A percentile compares a stretch with the other conserved stretches of the same genome.
These are phyloP conservation scores for Podabrus alpinus DNA, from an alignment of 2,888 invertebrate species.

Conservation along the genomic window DNA sequence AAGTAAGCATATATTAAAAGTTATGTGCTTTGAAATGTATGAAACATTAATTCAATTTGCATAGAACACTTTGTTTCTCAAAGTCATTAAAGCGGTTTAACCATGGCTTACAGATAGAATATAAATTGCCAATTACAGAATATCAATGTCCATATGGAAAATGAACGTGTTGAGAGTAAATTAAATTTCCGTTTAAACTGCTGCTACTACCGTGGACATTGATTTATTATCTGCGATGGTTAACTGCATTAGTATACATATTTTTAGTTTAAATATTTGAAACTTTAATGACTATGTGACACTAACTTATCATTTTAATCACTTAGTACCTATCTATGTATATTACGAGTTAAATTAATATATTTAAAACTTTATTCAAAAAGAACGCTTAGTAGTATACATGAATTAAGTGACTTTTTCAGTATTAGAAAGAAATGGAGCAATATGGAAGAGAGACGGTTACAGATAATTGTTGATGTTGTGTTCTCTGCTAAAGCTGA, in stretches of 20 bases:
- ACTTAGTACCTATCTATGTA: not conserved
- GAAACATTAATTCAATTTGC: constrained; percentile 34
- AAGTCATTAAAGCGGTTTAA: constrained; percentile 31
- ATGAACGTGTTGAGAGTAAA: constrained; percentile 47
- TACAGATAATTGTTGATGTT: too few species aligned
- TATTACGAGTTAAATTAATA: not conserved
- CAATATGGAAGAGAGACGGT: too few species aligned
- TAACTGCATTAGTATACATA: constrained; percentile 36
- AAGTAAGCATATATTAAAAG: constrained; percentile 9
- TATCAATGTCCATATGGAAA: constrained; percentile 46
- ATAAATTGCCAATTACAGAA: constrained; percentile 48
- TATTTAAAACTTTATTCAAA: not conserved
- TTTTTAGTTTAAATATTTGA: constrained; percentile 38
- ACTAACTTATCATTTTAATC: not conserved
- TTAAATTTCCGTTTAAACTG: constrained; percentile 50
- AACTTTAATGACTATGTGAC: constrained; percentile 37
- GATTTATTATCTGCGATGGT: constrained; percentile 44
- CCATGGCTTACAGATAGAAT: constrained; percentile 37
- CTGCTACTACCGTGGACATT: constrained; percentile 44
- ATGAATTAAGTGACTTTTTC: not conserved
- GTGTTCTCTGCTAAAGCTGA: too few species aligned
- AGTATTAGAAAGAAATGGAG: not conserved
- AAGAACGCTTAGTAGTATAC: not conserved
- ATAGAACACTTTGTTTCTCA: constrained; percentile 43
- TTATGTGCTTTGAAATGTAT: constrained; percentile 11